A percentile compares a stretch with the other conserved stretches of the same genome.
phyloP scores from a whole-genome alignment of 2,888 invertebrate species.

The Machimus rusticus region DNA sequence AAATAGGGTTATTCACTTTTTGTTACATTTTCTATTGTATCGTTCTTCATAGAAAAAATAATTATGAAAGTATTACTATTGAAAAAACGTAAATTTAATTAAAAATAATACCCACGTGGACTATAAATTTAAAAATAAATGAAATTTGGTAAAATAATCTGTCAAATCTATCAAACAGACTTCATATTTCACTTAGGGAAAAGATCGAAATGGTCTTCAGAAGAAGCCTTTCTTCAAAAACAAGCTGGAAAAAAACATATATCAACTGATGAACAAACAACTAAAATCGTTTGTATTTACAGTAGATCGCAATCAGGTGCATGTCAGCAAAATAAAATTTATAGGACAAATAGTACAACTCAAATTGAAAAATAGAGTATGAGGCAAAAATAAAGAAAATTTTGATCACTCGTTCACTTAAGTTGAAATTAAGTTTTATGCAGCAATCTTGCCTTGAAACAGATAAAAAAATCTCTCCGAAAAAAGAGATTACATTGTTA shows the following conservation, averaged over 20 bases:
- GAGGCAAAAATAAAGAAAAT: background rate
- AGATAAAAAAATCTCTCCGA: conserved; percentile 15
- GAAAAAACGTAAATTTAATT: too few species aligned
- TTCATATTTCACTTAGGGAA: background rate
- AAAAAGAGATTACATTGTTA: background rate
- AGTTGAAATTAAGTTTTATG: conserved; percentile 45
- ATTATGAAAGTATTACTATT: too few species aligned
- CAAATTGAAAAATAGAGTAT: background rate
- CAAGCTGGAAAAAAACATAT: background rate
- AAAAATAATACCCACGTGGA: too few species aligned
- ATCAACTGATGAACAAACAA: too few species aligned
- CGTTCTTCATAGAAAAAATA: too few species aligned
- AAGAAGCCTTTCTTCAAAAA: background rate
- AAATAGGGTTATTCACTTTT: background rate
- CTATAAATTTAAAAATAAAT: background rate
- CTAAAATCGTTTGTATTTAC: too few species aligned
- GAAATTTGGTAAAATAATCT: background rate
- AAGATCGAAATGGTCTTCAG: background rate
- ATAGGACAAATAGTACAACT: background rate
- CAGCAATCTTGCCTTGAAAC: conserved; percentile 45
- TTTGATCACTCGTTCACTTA: conserved; percentile 43
- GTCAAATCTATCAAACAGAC: background rate
- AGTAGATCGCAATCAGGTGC: background rate
- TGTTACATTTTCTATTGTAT: too few species aligned
- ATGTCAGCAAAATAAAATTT: background rate